Evolutionary conservation across 2,797 vertebrate species (phyloP).

Genomic region (Brotula barbata): DNA sequence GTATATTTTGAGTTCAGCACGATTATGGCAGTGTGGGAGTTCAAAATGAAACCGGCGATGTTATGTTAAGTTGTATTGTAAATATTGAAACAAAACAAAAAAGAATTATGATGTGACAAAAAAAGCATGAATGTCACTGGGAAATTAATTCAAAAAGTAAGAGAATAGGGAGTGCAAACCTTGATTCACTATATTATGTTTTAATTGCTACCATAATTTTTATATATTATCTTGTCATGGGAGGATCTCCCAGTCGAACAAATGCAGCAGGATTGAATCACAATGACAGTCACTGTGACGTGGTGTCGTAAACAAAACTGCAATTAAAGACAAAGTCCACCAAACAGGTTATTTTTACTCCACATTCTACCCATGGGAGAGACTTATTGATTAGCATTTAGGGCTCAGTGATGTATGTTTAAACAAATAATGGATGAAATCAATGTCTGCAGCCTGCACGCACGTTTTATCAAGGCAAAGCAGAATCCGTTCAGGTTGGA

Average conservation of each 20-base stretch:
- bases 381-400: slow-evolving; percentile 68
- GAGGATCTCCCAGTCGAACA: slow-evolving; percentile 17
- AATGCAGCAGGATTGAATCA: slow-evolving; percentile 41
- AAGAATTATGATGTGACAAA: too few species aligned
- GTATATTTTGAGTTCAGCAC: too few species aligned
- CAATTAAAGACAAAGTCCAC: slow-evolving; percentile 57
- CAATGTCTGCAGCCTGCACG: slow-evolving; percentile 23
- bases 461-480: slow-evolving; percentile 49
- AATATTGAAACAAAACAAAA: too few species aligned
- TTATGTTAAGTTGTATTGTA: too few species aligned
- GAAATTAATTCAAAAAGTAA: too few species aligned
- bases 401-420: slow-evolving; percentile 57
- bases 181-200: too few species aligned
- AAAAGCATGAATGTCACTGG: too few species aligned
- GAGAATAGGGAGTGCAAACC: too few species aligned
- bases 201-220: too few species aligned
- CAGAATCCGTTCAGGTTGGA: slow-evolving; percentile 34
- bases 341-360: slow-evolving; percentile 62
- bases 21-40: too few species aligned
- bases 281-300: slow-evolving; percentile 60
- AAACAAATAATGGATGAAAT: slow-evolving; percentile 54
- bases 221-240: too few species aligned
- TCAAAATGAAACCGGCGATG: too few species aligned
- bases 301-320: slow-evolving; percentile 61
- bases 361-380: slow-evolving; percentile 39